phyloP scores from a whole-genome alignment of 2,113 vertebrate species.

The Piprites chloris region DNA sequence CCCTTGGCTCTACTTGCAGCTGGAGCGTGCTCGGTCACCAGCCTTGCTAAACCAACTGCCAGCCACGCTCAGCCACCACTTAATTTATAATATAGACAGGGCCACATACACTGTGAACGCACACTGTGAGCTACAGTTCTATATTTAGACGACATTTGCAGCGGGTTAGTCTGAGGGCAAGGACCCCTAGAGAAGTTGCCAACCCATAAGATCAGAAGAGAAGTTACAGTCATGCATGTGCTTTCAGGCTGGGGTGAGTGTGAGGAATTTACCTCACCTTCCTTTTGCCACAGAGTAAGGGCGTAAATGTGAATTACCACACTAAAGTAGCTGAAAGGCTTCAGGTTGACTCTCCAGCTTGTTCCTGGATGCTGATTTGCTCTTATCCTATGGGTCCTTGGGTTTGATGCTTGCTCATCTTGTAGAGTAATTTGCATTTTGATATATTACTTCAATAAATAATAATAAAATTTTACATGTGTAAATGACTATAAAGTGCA shows the following conservation, averaged over 20 bases:
- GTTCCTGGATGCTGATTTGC: neutral
- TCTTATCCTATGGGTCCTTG: neutral
- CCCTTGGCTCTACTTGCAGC: neutral
- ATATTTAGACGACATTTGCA: rapidly evolving
- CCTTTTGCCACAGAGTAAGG: neutral
- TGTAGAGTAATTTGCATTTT: slow-evolving; percentile 13
- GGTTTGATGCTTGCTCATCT: neutral
- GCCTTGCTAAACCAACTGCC: neutral
- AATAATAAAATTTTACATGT: neutral
- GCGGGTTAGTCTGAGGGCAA: neutral
- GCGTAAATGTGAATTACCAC: neutral
- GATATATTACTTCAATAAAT: neutral
- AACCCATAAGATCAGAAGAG: neutral
- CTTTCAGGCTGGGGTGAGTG: neutral
- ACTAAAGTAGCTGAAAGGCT: neutral
- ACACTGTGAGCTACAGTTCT: neutral
- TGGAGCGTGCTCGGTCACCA: rapidly evolving
- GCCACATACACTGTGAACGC: rapidly evolving
- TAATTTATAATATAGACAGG: neutral
- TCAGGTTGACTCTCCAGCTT: neutral
- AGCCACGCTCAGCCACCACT: neutral
- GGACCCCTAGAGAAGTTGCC: neutral
- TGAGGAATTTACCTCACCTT: neutral
- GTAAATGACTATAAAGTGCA: neutral
- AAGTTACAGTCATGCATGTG: neutral